Conservation (phyloP, 2,888 invertebrate genomes). For the Herminia tarsipennalis region DNA sequence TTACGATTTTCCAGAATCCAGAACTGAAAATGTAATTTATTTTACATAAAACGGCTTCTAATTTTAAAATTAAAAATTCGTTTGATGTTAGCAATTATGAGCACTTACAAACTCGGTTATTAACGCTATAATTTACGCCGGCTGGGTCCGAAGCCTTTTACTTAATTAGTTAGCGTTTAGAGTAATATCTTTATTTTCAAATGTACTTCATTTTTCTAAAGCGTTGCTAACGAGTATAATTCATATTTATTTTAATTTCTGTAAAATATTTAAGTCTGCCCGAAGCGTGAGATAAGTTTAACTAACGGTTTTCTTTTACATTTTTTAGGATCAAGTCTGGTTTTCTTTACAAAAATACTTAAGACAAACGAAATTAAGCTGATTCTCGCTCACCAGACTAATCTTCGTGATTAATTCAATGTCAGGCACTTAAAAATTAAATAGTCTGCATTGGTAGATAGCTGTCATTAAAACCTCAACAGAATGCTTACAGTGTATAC, state of each 20-base stretch:
- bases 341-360: background rate
- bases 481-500: background rate
- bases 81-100: slow-evolving; percentile 24
- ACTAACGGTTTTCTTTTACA: background rate
- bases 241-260: slow-evolving; percentile 13
- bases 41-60: too few relatives aligned
- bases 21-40: too few relatives aligned
- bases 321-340: background rate
- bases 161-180: slow-evolving; percentile 16
- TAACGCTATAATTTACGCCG: slow-evolving; percentile 9
- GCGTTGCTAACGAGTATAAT: background rate
- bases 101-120: slow-evolving; percentile 14
- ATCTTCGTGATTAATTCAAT: slow-evolving; percentile 1
- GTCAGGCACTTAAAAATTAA: background rate
- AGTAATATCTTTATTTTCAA: slow-evolving; percentile 12
- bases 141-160: slow-evolving; percentile 10
- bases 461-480: background rate
- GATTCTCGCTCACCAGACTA: background rate
- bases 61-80: too few relatives aligned
- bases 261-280: background rate
- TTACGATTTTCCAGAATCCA: too few relatives aligned
- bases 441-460: background rate
- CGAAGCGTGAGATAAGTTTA: background rate
- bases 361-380: background rate
- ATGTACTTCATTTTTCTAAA: slow-evolving; percentile 15